phyloP scores from a whole-genome alignment of 2,113 vertebrate species.

The Patagioenas fasciata region DNA sequence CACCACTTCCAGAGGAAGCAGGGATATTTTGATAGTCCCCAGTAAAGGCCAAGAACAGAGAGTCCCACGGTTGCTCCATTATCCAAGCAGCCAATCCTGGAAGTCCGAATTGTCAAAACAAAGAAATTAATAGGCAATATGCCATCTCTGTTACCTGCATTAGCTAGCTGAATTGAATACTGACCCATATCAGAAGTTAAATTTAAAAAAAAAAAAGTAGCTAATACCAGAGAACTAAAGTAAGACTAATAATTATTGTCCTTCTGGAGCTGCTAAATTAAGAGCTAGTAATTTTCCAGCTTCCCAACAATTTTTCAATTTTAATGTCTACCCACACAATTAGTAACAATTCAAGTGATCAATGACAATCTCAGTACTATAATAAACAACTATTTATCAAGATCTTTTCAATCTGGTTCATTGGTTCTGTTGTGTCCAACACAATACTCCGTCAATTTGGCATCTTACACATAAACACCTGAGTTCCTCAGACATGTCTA shows the following conservation, averaged over 20 bases:
- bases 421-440: background rate
- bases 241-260: background rate
- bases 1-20: background rate
- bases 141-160: background rate
- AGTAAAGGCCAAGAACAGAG: background rate
- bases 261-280: background rate
- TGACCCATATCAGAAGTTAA: background rate
- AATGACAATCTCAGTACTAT: background rate
- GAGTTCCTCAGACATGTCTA: background rate
- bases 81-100: background rate
- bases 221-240: background rate
- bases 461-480: background rate
- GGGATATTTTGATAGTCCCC: background rate
- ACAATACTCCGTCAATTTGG: background rate
- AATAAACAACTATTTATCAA: background rate
- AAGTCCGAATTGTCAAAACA: background rate
- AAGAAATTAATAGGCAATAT: background rate
- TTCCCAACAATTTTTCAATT: background rate
- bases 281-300: background rate
- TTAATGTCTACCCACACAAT: background rate
- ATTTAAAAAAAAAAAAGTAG: background rate
- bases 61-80: background rate
- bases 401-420: background rate
- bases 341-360: background rate
- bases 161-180: background rate